A percentile compares a stretch with the other conserved stretches of the same genome.
These are phyloP conservation scores for Pygmarrhopalites habei DNA, from an alignment of 1,140 invertebrate species.

Conservation along the genomic window DNA sequence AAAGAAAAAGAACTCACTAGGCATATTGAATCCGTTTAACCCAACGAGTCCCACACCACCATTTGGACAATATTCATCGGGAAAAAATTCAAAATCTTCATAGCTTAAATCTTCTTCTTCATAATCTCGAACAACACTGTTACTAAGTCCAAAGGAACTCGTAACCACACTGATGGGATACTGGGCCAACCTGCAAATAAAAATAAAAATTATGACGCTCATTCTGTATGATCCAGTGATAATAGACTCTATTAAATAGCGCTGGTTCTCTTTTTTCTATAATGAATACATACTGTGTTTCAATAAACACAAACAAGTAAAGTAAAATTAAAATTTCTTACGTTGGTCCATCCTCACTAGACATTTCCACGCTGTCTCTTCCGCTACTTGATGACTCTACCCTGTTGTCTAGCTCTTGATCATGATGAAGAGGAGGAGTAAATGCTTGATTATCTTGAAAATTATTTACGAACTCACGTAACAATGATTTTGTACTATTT, in stretches of 20 bases:
- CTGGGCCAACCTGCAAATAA: slow-evolving; percentile 17
- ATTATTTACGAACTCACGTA: neutral
- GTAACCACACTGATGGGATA: slow-evolving; percentile 10
- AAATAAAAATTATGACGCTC: too few species aligned
- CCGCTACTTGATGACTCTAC: neutral
- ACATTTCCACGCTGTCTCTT: neutral
- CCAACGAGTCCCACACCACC: too few species aligned
- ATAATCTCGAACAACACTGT: slow-evolving; percentile 19
- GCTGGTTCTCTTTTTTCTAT: too few species aligned
- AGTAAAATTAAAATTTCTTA: too few species aligned
- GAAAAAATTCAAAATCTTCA: slow-evolving; percentile 35
- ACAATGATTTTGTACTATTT: neutral
- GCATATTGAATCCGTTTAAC: too few species aligned
- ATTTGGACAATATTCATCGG: slow-evolving; percentile 38
- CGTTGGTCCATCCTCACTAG: slow-evolving; percentile 22
- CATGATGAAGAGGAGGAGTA: neutral
- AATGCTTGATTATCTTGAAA: neutral
- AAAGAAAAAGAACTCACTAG: too few species aligned
- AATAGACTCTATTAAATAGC: too few species aligned
- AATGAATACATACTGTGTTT: too few species aligned
- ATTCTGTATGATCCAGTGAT: too few species aligned
- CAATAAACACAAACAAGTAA: too few species aligned
- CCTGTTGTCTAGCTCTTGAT: neutral
- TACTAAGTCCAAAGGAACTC: slow-evolving; percentile 5
- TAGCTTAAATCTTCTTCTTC: slow-evolving; percentile 20